phyloP scores from a whole-genome alignment of 2,888 invertebrate species.

The Micropterix aruncella region DNA sequence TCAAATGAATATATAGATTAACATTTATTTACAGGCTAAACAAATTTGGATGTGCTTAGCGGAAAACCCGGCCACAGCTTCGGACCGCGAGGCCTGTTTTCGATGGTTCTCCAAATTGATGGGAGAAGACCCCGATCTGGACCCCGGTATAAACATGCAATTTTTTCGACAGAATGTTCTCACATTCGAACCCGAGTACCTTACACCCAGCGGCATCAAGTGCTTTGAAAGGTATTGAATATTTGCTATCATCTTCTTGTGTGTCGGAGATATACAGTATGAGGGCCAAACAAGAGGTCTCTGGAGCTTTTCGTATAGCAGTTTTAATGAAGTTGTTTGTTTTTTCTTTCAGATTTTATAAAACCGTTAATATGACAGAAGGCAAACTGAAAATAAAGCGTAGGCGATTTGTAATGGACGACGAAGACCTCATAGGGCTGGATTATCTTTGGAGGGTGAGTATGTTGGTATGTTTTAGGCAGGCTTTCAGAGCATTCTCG shows the following conservation, averaged over 20 bases:
- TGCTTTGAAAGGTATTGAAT: conserved; percentile 64
- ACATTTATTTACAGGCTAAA: conserved; percentile 46
- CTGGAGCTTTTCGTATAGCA: too few species aligned
- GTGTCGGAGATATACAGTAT: too few species aligned
- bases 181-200: conserved; percentile 76
- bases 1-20: too few species aligned
- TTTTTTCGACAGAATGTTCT: conserved; percentile 93
- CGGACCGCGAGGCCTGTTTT: conserved; percentile 93
- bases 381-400: conserved; percentile 80
- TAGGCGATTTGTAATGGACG: conserved; percentile 77
- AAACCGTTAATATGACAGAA: conserved; percentile 90
- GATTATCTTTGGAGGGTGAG: conserved; percentile 90
- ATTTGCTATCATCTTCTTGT: too few species aligned
- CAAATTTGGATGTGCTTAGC: conserved; percentile 95
- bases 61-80: conserved; percentile 81
- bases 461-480: too few species aligned
- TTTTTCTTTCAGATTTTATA: conserved; percentile 58
- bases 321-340: not conserved
- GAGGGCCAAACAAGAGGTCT: too few species aligned
- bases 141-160: conserved; percentile 89
- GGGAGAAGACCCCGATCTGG: conserved; percentile 94
- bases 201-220: conserved; percentile 93
- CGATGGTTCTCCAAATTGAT: conserved; percentile 96
- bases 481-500: too few species aligned
- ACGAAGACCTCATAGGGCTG: conserved; percentile 87